Base-by-base conservation (phyloP, 2,888 invertebrate species). In the Pseudoips prasinana region DNA sequence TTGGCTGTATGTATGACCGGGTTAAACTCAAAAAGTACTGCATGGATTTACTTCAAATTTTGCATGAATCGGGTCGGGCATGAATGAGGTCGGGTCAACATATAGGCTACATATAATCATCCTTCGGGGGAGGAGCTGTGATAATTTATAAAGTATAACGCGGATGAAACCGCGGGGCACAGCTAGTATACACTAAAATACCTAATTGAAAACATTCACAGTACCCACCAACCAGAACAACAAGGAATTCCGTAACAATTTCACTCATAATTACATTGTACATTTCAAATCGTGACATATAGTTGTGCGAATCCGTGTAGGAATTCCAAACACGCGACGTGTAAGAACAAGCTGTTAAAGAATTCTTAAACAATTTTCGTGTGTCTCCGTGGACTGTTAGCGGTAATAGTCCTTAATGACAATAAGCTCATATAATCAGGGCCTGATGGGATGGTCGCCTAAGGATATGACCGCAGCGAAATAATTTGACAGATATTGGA, bases 321-420 rank as follows among this genome's bases (percentile, higher is more conserved):
- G 22, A 30, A 45, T 49, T 41, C 39, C 20, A n/a, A 20, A 2
- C 7, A 35, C 10, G 58, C 54, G 51, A 65, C 58, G 64, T 58
- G 45, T 55, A 71, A 78, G 79, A 72, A 64, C 68, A 39, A 60
- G 52, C 48, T 60, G 58, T 71, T 75, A 73, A 75, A 67, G 64
- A 64, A 69, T 77, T 67, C 58, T 67, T 68, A 62, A 81, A 81
- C 71, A 65, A 74, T 75, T 71, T 64, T 49, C 50, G 69, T 67
- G 64, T 69, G 75, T 81, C 53, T 57, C 54, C 58, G 64, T 64
- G 66, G 68, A 73, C 73, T 76, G 80, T 83, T 85, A 85, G 78
- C 67, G 58, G 73, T 86, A 85, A 86, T 86, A 78, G 69, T 50
- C 60, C 67, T 65, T 85, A 87, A 86, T 85, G 78, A 81, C 73